phyloP scores from a whole-genome alignment of 2,888 invertebrate genomes.

The Lasioglossum zephyrum region DNA sequence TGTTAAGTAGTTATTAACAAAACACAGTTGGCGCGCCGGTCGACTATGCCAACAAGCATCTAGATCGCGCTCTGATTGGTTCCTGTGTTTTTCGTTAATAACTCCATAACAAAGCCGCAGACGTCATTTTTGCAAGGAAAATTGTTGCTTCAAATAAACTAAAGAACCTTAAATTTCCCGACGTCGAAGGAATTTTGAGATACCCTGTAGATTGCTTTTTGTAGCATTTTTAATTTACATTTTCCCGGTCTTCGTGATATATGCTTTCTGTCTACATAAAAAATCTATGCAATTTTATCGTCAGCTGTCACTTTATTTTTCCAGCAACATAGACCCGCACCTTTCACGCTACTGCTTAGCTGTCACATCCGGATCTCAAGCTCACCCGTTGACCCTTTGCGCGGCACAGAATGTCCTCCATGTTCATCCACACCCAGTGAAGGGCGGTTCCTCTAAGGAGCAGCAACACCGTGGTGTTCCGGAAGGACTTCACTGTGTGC shows the following conservation, averaged over 20 bases:
- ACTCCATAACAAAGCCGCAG: too few relatives aligned
- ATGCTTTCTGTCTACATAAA: not conserved
- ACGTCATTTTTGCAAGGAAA: too few relatives aligned
- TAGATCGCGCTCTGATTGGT: too few relatives aligned
- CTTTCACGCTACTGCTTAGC: constrained; percentile 82
- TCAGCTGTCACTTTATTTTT: constrained; percentile 66
- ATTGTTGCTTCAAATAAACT: too few relatives aligned
- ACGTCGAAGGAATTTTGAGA: too few relatives aligned
- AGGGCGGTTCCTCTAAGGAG: constrained; percentile 67
- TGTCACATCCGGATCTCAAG: constrained; percentile 80
- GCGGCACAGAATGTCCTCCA: constrained; percentile 80
- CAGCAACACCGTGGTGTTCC: constrained; percentile 76
- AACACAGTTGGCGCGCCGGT: too few relatives aligned
- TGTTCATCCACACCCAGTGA: constrained; percentile 68
- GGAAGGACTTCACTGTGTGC: constrained; percentile 82
- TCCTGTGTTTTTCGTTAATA: too few relatives aligned
- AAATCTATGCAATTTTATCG: not conserved
- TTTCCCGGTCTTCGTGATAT: too few relatives aligned
- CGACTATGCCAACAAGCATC: too few relatives aligned
- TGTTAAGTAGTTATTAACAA: too few relatives aligned
- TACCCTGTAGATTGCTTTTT: not conserved
- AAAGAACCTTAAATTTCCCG: too few relatives aligned
- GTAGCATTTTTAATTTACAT: not conserved
- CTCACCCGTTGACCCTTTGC: constrained; percentile 82
- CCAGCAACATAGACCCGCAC: constrained; percentile 80